Evolutionary conservation across 2,888 invertebrate genomes (phyloP), one percentile per base, ranked within the genome.

Genomic region (Corbicula japonica): DNA sequence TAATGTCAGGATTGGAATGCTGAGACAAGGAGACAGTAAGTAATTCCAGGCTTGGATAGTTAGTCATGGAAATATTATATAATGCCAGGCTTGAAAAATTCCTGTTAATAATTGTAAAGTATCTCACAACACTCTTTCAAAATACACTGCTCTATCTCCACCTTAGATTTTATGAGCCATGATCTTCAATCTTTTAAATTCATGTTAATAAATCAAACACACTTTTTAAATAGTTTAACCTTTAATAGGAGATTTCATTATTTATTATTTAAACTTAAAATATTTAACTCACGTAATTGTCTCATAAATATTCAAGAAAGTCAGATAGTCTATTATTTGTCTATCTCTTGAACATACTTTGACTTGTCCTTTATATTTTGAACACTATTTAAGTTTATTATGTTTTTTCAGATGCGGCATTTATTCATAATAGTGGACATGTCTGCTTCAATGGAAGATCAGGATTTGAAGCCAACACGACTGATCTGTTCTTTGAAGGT

Each of bases 381-480:
- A 2, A 10, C 5, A 26, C 30, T 15, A 8, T 35, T 48, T 70
- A 34, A 50, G 10, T 44, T 2, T 44, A 28, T 8, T 63, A 21
- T 48, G 28, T 63, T 28, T 68, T 87, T 85, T 32, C 84, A 93
- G 98, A 99, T 99, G 99, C 95, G 99, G 60, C 99, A 99, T 94
- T 93, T 99, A 70, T 97, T 96, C 91, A 94, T 99, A 2, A 95
- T 99, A 28, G 94, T 99, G 2, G 99, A 99, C 93, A 96, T 97
- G 92, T 99, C 99, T 0, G 97, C 97, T 90, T 96, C 98, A 1
- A 99, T 99, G 99, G 95, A 95, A 46, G 97, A 97, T 87, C 98
- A 98, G 91, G 99, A 99, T 94, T 94, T 99, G 60, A 99, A 98
- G 94, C 99, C 99, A 0, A 97, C 97, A 3, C 94, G 99, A 83